phyloP scores from a whole-genome alignment of 2,113 vertebrate species.

The Protobothrops flavoviridis region DNA sequence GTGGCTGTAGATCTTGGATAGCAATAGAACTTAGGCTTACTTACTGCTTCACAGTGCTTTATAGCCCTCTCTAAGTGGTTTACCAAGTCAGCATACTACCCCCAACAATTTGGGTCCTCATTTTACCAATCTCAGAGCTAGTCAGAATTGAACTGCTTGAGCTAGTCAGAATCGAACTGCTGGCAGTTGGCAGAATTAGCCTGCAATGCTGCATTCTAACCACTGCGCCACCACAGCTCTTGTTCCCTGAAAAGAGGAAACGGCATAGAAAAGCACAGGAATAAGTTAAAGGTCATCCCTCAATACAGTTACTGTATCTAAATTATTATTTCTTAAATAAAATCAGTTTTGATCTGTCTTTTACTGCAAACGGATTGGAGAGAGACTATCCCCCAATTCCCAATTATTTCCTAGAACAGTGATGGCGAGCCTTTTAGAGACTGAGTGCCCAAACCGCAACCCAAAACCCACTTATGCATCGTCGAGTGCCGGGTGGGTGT shows the following conservation, averaged over 20 bases:
- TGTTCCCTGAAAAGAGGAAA: neutral
- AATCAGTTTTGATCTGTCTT: neutral
- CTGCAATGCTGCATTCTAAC: neutral
- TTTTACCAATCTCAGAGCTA: neutral
- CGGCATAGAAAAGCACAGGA: neutral
- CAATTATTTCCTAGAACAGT: neutral
- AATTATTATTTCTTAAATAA: neutral
- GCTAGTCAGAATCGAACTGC: neutral
- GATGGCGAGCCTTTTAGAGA: no score
- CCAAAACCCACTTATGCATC: no score
- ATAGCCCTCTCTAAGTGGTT: neutral
- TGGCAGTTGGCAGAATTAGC: neutral
- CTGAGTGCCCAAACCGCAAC: no score
- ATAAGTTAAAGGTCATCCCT: neutral
- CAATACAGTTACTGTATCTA: neutral
- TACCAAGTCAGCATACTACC: neutral
- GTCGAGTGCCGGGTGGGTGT: no score
- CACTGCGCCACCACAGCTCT: neutral
- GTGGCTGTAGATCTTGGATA: neutral
- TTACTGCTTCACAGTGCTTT: neutral
- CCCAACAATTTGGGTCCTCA: neutral
- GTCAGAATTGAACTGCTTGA: neutral
- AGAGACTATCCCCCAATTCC: neutral
- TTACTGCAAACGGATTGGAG: neutral
- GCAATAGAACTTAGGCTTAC: neutral